Conservation (phyloP, 2,113 vertebrate genomes). For the Ahaetulla prasina region DNA sequence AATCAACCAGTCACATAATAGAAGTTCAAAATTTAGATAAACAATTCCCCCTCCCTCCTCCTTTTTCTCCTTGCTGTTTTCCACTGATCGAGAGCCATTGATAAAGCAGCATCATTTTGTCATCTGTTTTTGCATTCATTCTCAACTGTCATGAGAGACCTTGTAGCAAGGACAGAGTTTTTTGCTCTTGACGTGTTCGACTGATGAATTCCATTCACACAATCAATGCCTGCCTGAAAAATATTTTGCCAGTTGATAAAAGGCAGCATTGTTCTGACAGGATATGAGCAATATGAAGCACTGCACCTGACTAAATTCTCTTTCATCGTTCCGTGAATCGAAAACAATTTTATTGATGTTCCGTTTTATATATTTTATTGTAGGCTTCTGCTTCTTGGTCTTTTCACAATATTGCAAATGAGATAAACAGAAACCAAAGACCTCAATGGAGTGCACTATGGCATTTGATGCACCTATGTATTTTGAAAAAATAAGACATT, state of each 20-base stretch:
- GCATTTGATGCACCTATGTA: not conserved
- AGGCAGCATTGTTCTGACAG: not conserved
- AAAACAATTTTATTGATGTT: not conserved
- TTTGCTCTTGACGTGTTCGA: not conserved
- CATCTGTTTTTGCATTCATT: not conserved
- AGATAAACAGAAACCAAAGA: not conserved
- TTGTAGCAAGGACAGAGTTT: not conserved
- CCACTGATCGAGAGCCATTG: not conserved
- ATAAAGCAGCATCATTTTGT: not conserved
- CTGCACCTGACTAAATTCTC: not conserved
- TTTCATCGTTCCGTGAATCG: not conserved
- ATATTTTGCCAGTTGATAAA: slow-evolving; percentile 3
- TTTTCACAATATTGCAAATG: slow-evolving; percentile 3
- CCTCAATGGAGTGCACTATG: not conserved
- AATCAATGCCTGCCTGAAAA: slow-evolving; percentile 5
- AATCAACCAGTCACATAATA: not conserved
- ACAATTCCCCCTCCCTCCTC: not conserved
- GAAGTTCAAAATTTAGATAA: not conserved
- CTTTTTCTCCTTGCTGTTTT: not conserved
- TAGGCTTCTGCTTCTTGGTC: not conserved
- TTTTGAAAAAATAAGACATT: not conserved
- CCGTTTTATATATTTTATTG: slow-evolving; percentile 3
- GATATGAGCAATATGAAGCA: not conserved
- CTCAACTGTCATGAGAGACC: not conserved
- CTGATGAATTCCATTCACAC: not conserved